A percentile compares a stretch with the other conserved stretches of the same genome.
phyloP scores from a whole-genome alignment of 2,888 invertebrate genomes.

The Globia sparganii region DNA sequence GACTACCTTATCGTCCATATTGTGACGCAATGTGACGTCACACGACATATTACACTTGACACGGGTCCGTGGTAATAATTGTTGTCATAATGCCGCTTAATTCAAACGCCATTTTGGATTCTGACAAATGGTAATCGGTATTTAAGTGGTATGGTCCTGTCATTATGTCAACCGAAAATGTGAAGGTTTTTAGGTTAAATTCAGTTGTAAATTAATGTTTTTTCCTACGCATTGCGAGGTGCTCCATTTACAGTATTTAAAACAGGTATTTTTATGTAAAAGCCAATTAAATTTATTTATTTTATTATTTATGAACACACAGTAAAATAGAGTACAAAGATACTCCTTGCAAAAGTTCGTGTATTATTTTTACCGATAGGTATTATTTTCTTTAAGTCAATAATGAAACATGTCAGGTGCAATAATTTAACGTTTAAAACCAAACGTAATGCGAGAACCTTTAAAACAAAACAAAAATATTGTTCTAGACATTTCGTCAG shows the following conservation, averaged over 20 bases:
- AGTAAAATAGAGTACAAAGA: neutral
- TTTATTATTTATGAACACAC: neutral
- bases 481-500: neutral
- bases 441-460: too few species aligned
- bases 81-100: constrained; percentile 40
- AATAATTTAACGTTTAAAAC: neutral
- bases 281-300: neutral
- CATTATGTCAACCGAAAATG: constrained; percentile 7
- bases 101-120: constrained; percentile 36
- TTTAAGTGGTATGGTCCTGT: constrained; percentile 15
- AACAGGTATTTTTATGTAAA: neutral
- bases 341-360: neutral
- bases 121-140: constrained; percentile 33
- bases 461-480: neutral
- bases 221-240: neutral
- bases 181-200: neutral
- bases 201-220: neutral
- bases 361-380: neutral
- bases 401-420: neutral
- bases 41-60: constrained; percentile 33
- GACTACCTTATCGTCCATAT: constrained; percentile 18
- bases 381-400: neutral
- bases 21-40: constrained; percentile 30
- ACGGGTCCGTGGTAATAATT: constrained; percentile 49
- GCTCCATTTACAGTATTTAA: neutral